Evolutionary conservation across 1,140 invertebrate species (phyloP), one percentile per base, ranked within the genome.

Genomic region (Lucilia cuprina): DNA sequence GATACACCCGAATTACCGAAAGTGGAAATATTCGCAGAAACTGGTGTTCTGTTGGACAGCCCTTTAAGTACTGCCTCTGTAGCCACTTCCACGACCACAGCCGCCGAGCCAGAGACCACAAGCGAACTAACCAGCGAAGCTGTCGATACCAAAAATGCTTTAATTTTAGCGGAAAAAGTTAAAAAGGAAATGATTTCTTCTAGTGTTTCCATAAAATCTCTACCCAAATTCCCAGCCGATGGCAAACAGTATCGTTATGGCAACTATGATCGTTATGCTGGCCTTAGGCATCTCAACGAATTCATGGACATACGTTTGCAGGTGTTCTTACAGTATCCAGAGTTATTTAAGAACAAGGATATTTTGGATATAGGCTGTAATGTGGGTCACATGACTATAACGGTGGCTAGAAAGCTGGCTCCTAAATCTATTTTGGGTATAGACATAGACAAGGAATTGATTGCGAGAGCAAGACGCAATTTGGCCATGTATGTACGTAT

Each of bases 361-460:
- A 95, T 99, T 30, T 92, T 99, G 65, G 99, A 99, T 89, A 97
- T 99, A 89, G 99, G 99, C 12, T 99, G 99, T 91, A 99, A 99
- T 93, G 96, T 98, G 86, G 99, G 99, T 3, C 96, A 98, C 89
- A 94, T 99, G 75, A 98, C 98, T 3, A 92, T 96, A 21, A 95
- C 95, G 0, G 93, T 99, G 78, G 98, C 97, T 0, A 93, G 96
- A 85, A 95, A 98, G 87, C 95, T 97, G 89, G 92, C 94, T 49
- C 97, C 98, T 3, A 94, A 94, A 83, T 95, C 95, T 86, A 96
- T 99, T 83, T 93, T 97, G 55, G 99, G 99, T 55, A 95, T 99
- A 74, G 99, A 99, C 91, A 99, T 99, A 88, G 99, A 99, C 93
- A 92, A 94, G 49, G 94, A 95, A 84, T 93, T 99, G 82, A 96